Evolutionary conservation across 2,888 invertebrate species (phyloP), one percentile per base, ranked within the genome.

Genomic region (Pseudococcus longispinus): DNA sequence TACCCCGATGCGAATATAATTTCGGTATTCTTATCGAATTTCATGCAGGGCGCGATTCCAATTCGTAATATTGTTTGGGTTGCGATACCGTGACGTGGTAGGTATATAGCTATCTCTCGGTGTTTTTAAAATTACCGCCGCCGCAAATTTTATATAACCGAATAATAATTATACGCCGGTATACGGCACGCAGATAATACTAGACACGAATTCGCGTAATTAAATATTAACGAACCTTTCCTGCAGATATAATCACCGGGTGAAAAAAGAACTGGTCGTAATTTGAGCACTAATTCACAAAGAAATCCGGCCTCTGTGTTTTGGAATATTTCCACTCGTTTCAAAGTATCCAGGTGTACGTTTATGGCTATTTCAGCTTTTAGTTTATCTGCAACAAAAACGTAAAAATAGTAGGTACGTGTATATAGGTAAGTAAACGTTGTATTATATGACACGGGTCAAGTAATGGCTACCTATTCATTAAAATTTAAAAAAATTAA

Each of bases 311-410:
- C 98, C 92, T 99, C 99, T 85, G 98, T 99, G 92, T 98, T 98
- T 93, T 99, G 98, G 92, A 99, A 99, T 91, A 99, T 99, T 92
- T 99, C 98, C 91, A 99, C 98, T 91, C 97, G 93, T 92, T 98
- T 98, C 91, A 99, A 93, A 88, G 98, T 99, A 92, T 99, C 98
- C 92, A 99, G 93, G 91, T 99, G 98, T 90, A 99, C 98, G 92
- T 99, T 98, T 92, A 99, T 98, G 90, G 98, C 98, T 90, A 99
- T 99, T 92, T 99, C 99, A 88, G 98, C 98, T 92, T 98, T 98
- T 90, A 98, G 93, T 92, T 98, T 98, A 92, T 98, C 98, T 92
- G 91, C 2, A 90, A 90, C 87, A 87, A 51, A 23, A 46, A 74
- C 65, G 9, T 5, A 51, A n/a, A 60, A 23, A 74, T n/a, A 55